Base-by-base conservation (phyloP, 2,888 invertebrate genomes). In the Lochmaea crataegi region DNA sequence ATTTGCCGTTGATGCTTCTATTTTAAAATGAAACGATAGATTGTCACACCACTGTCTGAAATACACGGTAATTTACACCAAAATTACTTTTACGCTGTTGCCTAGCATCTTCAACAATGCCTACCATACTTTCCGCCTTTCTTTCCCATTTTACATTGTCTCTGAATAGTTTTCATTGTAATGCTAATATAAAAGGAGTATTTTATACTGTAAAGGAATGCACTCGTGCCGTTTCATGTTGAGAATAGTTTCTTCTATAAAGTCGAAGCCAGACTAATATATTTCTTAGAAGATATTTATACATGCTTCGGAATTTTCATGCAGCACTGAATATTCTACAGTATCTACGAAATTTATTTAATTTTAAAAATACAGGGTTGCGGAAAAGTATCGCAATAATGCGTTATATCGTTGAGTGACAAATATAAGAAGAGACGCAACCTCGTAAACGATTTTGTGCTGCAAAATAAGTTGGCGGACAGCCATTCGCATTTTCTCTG, bases 101-200 rank as follows among this genome's bases (percentile, higher is more conserved):
- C 14, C 10, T 10, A 26, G 11, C 57, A 57, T 57, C 22, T 26
- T 7, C 11, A 57, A 9, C 57, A 26, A 22, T 48, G 6, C 48
- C n/a, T 48, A 48, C 48, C 48, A n/a, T 18, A 22, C 14, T 7
- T 14, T 57, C 6, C 18, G 22, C 12, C 57, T 26, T 26, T 26
- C 26, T 57, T 57, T 57, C 12, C 57, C 5, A 22, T 57, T 57
- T 26, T 11, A 16, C n/a, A 48, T 48, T 57, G 57, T 57, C 57
- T 57, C 26, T 57, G 22, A 26, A 22, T 26, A 18, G 57, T 26
- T 57, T 57, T 7, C 57, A 57, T 57, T 57, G 57, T 57, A 18
- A 57, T 57, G 57, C 5, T 57, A 57, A 57, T 57, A 57, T 57
- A 12, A 57, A 57, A 57, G 26, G 26, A 57, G 26, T 57, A 12